Conservation (phyloP, 2,888 invertebrate species). For the Itoplectis maculator region DNA sequence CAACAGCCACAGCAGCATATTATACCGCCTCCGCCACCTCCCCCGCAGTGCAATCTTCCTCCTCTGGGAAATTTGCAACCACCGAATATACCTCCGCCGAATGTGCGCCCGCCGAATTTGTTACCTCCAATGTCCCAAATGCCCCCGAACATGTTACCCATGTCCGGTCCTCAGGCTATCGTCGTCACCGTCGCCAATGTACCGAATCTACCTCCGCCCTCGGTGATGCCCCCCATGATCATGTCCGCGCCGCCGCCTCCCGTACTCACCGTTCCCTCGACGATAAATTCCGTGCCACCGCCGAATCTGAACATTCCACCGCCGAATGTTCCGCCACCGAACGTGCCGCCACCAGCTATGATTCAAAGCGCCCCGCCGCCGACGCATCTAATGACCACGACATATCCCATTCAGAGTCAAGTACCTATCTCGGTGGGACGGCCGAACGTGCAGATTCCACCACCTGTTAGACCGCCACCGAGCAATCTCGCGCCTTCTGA, state of each 20-base stretch:
- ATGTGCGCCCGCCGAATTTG: slow-evolving; percentile 76
- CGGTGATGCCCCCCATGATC: slow-evolving; percentile 79
- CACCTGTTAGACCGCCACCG: slow-evolving; percentile 76
- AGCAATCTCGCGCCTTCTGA: slow-evolving; percentile 75
- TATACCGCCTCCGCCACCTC: slow-evolving; percentile 65
- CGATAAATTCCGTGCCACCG: slow-evolving; percentile 79
- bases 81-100: slow-evolving; percentile 79
- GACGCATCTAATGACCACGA: slow-evolving; percentile 76
- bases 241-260: slow-evolving; percentile 79
- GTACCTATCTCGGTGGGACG: slow-evolving; percentile 78
- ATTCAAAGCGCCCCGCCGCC: slow-evolving; percentile 76
- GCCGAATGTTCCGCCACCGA: slow-evolving; percentile 81
- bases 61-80: slow-evolving; percentile 77
- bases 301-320: slow-evolving; percentile 85
- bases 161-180: slow-evolving; percentile 75
- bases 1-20: slow-evolving; percentile 62
- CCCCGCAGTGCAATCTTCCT: slow-evolving; percentile 78
- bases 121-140: slow-evolving; percentile 80
- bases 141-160: slow-evolving; percentile 79
- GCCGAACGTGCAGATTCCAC: slow-evolving; percentile 81
- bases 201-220: slow-evolving; percentile 78
- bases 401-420: slow-evolving; percentile 79
- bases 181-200: slow-evolving; percentile 76
- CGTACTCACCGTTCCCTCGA: slow-evolving; percentile 77
- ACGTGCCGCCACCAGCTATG: slow-evolving; percentile 72